Evolutionary conservation across 1,140 invertebrate genomes (phyloP), one percentile per base, ranked within the genome.

Genomic region (Platyscapa corneri): DNA sequence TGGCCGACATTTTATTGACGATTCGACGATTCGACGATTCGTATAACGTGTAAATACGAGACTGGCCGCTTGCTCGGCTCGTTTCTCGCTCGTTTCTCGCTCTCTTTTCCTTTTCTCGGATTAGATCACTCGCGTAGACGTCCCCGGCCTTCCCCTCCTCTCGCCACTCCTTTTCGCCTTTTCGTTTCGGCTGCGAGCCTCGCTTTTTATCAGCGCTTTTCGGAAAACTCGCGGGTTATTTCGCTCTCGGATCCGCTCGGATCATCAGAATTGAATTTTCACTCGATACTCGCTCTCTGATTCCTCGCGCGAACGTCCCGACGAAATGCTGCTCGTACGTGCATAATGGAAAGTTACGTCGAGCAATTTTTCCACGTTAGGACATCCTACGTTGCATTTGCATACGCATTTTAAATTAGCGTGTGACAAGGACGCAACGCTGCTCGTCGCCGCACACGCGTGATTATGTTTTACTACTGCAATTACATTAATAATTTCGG

Each of bases 21-120:
- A 77, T 49, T 77, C 27, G 70, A n/a, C n/a, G n/a, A n/a, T n/a
- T 49, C 32, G 75, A 77, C 75, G 49, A 77, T 49, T 77, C 27
- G 70, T 76, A 76, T 30, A 27, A 46, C 27, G 74, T 49, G 42
- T 76, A 49, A 30, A 46, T 49, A 30, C 39, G 39, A 30, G 10
- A 5, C 8, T 6, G 56, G 16, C 16, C 14, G 75, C 23, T 32
- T n/a, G n/a, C n/a, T 46, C 27, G 1, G 30, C 14, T 67, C n/a
- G 14, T 67, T 46, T 53, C 75, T 49, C 20, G n/a, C 75, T 27
- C 75, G 7, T 27, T 37, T 27, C 27, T 60, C 53, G 18, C 2
- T 56, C 18, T 46, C 12, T 46, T 46, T 7, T 7, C 42, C 12
- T 46, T 46, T 46, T 46, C 12, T 46, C 12, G 53, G 53, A 56